Conservation (phyloP, 1,140 invertebrate species). For the Lepidotrigona ventralis region DNA sequence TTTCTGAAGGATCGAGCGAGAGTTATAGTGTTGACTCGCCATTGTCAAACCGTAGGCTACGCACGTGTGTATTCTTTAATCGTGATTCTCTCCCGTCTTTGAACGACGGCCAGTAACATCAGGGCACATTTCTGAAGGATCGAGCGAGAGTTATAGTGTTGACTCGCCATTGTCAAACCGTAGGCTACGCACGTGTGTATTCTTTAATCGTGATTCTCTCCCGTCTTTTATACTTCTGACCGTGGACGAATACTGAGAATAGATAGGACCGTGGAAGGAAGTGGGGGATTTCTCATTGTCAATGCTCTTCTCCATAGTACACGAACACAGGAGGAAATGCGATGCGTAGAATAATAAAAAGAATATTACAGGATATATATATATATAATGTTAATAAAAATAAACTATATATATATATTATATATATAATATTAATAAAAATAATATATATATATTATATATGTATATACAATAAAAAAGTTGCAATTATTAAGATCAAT, state of each 20-base stretch:
- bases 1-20: neutral
- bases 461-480: no score
- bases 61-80: neutral
- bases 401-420: no score
- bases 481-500: no score
- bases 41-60: conserved; percentile 14
- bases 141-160: neutral
- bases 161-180: conserved; percentile 19
- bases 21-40: neutral
- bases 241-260: neutral
- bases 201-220: neutral
- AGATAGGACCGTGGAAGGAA: no score
- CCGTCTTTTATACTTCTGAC: conserved; percentile 46
- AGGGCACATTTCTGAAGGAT: neutral
- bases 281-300: conserved; percentile 7
- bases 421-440: no score
- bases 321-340: neutral
- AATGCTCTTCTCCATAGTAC: neutral
- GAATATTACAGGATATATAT: no score
- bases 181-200: neutral
- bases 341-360: neutral
- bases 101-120: neutral
- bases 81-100: neutral
- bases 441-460: no score
- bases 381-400: no score